Evolutionary conservation across 2,888 invertebrate species (phyloP).

Genomic region (Lydus trimaculatus): DNA sequence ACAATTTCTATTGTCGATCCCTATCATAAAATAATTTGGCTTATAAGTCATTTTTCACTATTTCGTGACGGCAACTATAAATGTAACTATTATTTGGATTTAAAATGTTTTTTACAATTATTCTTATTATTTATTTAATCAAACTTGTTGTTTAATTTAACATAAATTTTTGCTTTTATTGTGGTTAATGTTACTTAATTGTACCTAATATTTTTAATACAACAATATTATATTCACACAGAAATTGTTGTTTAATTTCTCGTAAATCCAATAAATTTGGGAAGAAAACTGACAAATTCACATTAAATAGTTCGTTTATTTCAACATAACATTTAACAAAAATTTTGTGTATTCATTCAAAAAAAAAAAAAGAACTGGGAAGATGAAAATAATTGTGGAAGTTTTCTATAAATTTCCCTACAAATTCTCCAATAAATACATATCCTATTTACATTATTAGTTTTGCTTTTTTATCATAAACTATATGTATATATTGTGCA

Average conservation of each 20-base stretch:
- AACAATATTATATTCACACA: slow-evolving; percentile 45
- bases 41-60: no score
- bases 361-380: not conserved
- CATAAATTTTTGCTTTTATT: slow-evolving; percentile 34
- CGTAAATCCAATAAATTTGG: not conserved
- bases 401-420: not conserved
- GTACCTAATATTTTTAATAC: slow-evolving; percentile 60
- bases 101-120: slow-evolving; percentile 20
- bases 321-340: not conserved
- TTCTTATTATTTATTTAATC: slow-evolving; percentile 16
- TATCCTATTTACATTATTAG: not conserved
- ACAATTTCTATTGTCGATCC: no score
- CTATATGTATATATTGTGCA: slow-evolving; percentile 5
- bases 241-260: not conserved
- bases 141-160: slow-evolving; percentile 20
- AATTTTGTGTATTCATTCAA: not conserved
- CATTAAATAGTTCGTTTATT: not conserved
- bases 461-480: not conserved
- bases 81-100: slow-evolving; percentile 1
- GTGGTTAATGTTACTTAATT: slow-evolving; percentile 57
- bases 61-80: no score
- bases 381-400: not conserved
- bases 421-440: not conserved
- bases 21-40: no score
- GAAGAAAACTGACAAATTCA: not conserved